These are phyloP conservation scores for Alloplasta piceator DNA, from an alignment of 2,888 invertebrate species.

Conservation along the genomic window DNA sequence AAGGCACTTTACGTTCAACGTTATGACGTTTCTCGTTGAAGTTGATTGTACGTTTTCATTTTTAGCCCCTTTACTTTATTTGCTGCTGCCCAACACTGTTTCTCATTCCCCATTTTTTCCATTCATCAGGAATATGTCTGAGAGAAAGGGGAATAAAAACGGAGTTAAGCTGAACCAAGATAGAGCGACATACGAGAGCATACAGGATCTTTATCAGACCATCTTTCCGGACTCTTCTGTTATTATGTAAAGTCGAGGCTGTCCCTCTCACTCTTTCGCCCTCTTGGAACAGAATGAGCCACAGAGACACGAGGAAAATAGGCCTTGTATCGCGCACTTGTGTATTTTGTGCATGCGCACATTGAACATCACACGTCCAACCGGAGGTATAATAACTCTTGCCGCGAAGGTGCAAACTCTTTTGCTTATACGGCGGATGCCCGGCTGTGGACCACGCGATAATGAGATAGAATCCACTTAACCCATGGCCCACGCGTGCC, in stretches of 20 bases:
- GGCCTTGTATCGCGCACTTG: not conserved
- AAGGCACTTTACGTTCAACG: too few species aligned
- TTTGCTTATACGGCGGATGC: conserved; percentile 65
- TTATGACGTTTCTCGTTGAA: too few species aligned
- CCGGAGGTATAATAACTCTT: conserved; percentile 35
- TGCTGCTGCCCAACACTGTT: too few species aligned
- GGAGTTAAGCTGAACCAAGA: not conserved
- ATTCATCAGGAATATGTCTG: not conserved
- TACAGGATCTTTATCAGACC: conserved; percentile 43
- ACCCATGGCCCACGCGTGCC: conserved; percentile 76
- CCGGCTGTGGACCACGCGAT: conserved; percentile 66
- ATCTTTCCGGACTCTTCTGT: conserved; percentile 64
- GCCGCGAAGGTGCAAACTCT: conserved; percentile 49
- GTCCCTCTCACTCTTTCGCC: not conserved
- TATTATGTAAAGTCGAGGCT: conserved; percentile 70
- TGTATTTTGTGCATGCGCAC: not conserved
- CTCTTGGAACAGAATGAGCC: not conserved
- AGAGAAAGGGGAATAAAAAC: not conserved
- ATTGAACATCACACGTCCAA: conserved; percentile 6
- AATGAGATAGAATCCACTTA: conserved; percentile 80
- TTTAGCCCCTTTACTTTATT: not conserved
- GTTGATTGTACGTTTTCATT: not conserved
- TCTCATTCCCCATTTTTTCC: conserved; percentile 14
- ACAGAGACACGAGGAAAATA: conserved; percentile 9
- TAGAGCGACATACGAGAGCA: conserved; percentile 23